Base-by-base conservation (phyloP, 2,888 invertebrate genomes). In the Drosophila lacicola region DNA sequence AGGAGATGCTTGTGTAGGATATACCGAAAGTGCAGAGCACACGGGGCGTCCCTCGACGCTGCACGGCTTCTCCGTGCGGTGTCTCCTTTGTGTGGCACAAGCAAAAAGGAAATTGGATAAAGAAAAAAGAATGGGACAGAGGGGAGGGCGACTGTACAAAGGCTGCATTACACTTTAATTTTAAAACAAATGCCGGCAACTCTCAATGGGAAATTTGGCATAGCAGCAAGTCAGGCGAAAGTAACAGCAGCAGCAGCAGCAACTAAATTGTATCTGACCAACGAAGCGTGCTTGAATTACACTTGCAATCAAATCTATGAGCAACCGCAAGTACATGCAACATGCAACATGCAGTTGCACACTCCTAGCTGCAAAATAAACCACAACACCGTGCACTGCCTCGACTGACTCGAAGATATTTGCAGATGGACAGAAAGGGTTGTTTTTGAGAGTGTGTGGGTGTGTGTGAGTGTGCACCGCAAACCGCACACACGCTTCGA, bases 281-380 rank as follows among this genome's bases (percentile, higher is more conserved):
- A 64, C 82, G 79, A 81, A 74, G 88, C 85, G 74, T 85, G 82
- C 71, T 80, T 53, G 50, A 77, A 82, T 77, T 85, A 70, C 86
- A 82, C 74, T 88, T 82, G 83, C 88, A 78, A 88, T 88, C 81
- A 88, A 88, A 85, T 85, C 85, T 83, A 82, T 41, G 74, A 72
- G 74, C 64, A 88, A 85, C 88, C 85, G 72, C 84, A 88, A 81
- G 70, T 67, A 72, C 78, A 80, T 58, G 73, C 74, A 69, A 62
- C 79, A 78, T 68, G 51, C 66, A 75, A 37, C 58, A 54, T 25
- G 44, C 44, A 54, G 34, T 57, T 44, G 50, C 44, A 42, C 51
- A 53, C 39, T 19, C 19, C 44, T 39, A 58, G 57, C 68, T 61
- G 65, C 73, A 78, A 74, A 79, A 82, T 82, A 58, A 85, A 85